Evolutionary conservation across 2,113 vertebrate species (phyloP).

Genomic region (Cranoglanis bouderius): DNA sequence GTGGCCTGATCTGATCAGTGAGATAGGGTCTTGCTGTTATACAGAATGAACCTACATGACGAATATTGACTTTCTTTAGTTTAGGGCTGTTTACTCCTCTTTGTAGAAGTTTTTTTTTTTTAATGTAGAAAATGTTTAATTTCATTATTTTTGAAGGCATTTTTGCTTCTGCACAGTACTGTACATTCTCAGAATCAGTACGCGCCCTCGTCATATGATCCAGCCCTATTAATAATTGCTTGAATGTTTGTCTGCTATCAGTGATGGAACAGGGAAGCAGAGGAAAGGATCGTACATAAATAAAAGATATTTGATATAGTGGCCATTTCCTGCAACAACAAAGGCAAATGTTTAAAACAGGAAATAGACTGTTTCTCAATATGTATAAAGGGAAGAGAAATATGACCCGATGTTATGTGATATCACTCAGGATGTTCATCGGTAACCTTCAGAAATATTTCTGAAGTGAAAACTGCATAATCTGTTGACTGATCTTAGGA

Average conservation of each 20-base stretch:
- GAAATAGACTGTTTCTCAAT: not conserved
- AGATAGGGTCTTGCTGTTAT: too few relatives aligned
- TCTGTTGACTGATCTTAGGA: not conserved
- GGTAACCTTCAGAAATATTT: not conserved
- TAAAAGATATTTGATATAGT: not conserved
- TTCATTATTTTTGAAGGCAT: too few relatives aligned
- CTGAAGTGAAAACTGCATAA: not conserved
- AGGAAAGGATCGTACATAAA: not conserved
- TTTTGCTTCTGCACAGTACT: too few relatives aligned
- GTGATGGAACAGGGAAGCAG: not conserved
- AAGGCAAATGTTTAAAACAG: not conserved
- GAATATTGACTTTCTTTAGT: not conserved
- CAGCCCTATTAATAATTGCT: not conserved
- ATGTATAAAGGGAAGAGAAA: not conserved
- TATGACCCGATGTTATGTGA: not conserved
- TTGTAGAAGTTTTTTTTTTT: not conserved
- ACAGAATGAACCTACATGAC: not conserved
- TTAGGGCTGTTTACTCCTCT: not conserved
- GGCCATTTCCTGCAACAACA: not conserved
- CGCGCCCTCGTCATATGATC: too few relatives aligned
- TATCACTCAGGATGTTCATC: not conserved
- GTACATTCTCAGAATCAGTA: too few relatives aligned
- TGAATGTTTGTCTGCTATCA: not conserved
- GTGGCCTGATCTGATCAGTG: too few relatives aligned
- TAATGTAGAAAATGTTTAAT: too few relatives aligned